phyloP scores from a whole-genome alignment of 2,888 invertebrate species.

The Dasysyrphus tricinctus region DNA sequence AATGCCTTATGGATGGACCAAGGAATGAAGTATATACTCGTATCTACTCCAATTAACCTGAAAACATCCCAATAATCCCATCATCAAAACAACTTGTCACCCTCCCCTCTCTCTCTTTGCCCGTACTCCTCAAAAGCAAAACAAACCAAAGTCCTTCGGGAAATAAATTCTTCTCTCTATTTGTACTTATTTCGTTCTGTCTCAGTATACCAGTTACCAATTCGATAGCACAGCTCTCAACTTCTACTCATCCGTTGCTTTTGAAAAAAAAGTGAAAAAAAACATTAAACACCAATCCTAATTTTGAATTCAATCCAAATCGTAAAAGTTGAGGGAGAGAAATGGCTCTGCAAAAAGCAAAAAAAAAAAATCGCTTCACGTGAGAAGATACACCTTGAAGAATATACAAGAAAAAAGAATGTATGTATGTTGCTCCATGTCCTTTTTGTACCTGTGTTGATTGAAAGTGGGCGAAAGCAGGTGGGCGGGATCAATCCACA shows the following conservation, averaged over 20 bases:
- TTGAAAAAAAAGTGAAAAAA: slow-evolving; percentile 9
- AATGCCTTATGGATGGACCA: slow-evolving; percentile 7
- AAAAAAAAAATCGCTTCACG: slow-evolving; percentile 45
- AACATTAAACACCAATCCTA: slow-evolving; percentile 43
- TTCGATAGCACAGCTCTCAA: slow-evolving; percentile 21
- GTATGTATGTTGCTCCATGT: slow-evolving; percentile 44
- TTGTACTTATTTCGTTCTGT: slow-evolving; percentile 33
- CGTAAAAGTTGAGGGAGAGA: slow-evolving; percentile 43
- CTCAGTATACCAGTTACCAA: slow-evolving; percentile 1
- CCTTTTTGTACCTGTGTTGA: slow-evolving; percentile 57
- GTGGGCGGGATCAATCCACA: slow-evolving; percentile 46
- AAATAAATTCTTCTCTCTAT: slow-evolving; percentile 56
- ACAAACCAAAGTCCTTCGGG: slow-evolving; percentile 47
- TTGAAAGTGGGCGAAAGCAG: slow-evolving; percentile 67
- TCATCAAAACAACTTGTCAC: slow-evolving; percentile 60
- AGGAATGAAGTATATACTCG: not conserved
- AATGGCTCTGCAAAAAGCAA: slow-evolving; percentile 4
- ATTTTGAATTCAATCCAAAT: slow-evolving; percentile 69
- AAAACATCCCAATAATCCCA: slow-evolving; percentile 57
- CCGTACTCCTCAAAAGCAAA: slow-evolving; percentile 5
- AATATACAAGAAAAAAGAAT: slow-evolving; percentile 40
- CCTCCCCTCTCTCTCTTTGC: slow-evolving; percentile 1
- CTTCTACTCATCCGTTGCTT: slow-evolving; percentile 9
- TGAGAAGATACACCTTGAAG: slow-evolving; percentile 53
- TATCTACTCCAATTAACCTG: slow-evolving; percentile 59